Evolutionary conservation across 2,888 invertebrate species (phyloP).

Genomic region (Drosophila testacea): DNA sequence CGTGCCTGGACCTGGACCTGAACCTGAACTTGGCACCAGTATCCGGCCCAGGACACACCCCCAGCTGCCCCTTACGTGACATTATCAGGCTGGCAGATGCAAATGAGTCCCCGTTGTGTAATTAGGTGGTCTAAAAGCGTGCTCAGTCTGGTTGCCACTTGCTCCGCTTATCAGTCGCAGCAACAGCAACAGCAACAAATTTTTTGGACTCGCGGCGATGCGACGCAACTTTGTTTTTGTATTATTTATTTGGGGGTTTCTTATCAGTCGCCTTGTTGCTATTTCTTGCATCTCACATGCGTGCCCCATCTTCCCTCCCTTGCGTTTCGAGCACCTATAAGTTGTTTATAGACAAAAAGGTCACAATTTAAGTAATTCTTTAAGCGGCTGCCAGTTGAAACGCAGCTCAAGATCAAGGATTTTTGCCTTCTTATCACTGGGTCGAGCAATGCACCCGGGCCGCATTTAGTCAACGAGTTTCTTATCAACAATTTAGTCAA

Average conservation of each 20-base stretch:
- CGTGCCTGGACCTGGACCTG: constrained; percentile 27
- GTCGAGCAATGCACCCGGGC: constrained; percentile 79
- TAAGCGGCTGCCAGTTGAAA: constrained; percentile 68
- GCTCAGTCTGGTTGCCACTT: constrained; percentile 13
- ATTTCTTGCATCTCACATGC: constrained; percentile 47
- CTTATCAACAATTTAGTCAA: constrained; percentile 55
- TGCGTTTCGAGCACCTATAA: constrained; percentile 10
- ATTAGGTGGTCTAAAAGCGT: constrained; percentile 42
- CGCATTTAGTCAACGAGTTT: constrained; percentile 77
- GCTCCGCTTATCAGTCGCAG: constrained; percentile 36
- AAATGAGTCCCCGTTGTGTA: constrained; percentile 69
- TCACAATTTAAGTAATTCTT: constrained; percentile 36
- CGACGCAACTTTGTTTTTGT: constrained; percentile 49
- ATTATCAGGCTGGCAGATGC: constrained; percentile 58
- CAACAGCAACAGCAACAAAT: constrained; percentile 18
- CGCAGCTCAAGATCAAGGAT: constrained; percentile 81
- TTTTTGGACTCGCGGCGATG: constrained; percentile 41
- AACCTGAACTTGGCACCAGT: constrained; percentile 4
- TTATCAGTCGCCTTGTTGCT: constrained; percentile 54
- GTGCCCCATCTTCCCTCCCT: background rate
- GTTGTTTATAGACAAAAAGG: constrained; percentile 32
- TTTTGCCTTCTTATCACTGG: constrained; percentile 69
- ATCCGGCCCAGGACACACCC: constrained; percentile 22
- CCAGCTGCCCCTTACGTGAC: constrained; percentile 12
- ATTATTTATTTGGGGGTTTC: constrained; percentile 20